Percentiles rank a stretch among this genome's conserved stretches.
phyloP scores from a whole-genome alignment of 2,797 vertebrate genomes.

The Sebastes minor region DNA sequence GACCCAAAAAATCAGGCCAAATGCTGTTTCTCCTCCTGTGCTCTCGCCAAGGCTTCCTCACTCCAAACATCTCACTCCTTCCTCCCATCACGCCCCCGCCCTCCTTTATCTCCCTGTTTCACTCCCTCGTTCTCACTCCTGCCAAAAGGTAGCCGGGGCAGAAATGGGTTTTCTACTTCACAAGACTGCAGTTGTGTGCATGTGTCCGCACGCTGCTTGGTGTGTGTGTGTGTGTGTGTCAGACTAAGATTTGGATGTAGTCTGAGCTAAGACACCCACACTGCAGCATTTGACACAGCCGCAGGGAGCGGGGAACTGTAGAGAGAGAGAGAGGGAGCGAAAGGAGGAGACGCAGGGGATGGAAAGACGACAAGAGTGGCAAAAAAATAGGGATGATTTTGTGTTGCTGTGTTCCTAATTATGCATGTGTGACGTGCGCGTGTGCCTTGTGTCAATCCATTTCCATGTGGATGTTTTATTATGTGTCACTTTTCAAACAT shows the following conservation, averaged over 20 bases:
- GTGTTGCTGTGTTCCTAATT: background rate
- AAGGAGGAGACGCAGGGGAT: background rate
- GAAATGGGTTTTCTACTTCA: conserved; percentile 45
- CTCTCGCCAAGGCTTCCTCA: background rate
- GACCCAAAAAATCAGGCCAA: conserved; percentile 28
- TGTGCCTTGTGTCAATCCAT: background rate
- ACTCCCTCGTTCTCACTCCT: background rate
- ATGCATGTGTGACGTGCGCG: background rate
- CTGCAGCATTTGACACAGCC: conserved; percentile 65
- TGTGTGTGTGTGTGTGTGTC: conserved; percentile 1
- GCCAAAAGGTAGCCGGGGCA: conserved; percentile 35
- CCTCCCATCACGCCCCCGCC: background rate
- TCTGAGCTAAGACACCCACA: conserved; percentile 58
- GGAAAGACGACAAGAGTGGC: conserved; percentile 3
- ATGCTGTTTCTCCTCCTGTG: conserved; percentile 15
- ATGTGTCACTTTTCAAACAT: background rate
- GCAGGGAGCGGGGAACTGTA: conserved; percentile 23
- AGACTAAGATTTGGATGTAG: conserved; percentile 41
- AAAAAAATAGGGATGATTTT: background rate
- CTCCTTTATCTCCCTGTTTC: background rate
- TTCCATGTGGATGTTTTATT: background rate
- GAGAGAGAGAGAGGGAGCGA: background rate
- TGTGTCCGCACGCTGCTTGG: background rate
- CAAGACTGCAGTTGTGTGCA: conserved; percentile 37
- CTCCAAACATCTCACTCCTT: background rate